phyloP scores from a whole-genome alignment of 92 coral and sea anemone species.

The Desmophyllum pertusum region DNA sequence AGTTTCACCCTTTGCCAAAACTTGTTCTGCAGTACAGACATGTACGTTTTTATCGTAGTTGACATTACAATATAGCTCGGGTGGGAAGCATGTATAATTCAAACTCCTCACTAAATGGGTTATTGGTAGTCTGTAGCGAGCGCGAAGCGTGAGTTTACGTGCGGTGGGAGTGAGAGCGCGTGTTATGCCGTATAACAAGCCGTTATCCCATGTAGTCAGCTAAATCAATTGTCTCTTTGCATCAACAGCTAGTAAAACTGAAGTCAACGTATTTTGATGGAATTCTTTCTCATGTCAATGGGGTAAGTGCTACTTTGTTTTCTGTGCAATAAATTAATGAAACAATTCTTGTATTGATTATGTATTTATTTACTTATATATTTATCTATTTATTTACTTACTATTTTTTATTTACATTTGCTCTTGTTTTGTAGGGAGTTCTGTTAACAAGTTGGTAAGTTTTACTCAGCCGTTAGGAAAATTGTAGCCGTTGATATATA shows the following conservation, averaged over 20 bases:
- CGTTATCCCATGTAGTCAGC: background rate
- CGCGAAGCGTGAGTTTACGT: too few relatives aligned
- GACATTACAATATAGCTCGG: too few relatives aligned
- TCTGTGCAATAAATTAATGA: background rate
- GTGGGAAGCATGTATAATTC: too few relatives aligned
- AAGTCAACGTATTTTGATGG: slow-evolving; percentile 96
- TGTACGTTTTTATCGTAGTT: slow-evolving; percentile 40
- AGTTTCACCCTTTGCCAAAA: slow-evolving; percentile 91
- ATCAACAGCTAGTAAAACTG: slow-evolving; percentile 78
- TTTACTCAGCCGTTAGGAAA: too few relatives aligned
- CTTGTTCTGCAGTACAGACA: slow-evolving; percentile 89
- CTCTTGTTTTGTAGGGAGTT: slow-evolving; percentile 53
- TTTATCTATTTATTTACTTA: too few relatives aligned
- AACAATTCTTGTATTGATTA: background rate
- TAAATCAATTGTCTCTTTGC: background rate
- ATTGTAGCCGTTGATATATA: too few relatives aligned
- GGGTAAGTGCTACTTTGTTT: slow-evolving; percentile 46
- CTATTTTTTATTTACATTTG: too few relatives aligned
- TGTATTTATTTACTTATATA: too few relatives aligned
- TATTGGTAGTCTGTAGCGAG: too few relatives aligned
- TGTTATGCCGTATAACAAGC: background rate
- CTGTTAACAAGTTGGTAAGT: slow-evolving; percentile 66
- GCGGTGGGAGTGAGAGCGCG: background rate
- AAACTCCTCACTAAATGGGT: too few relatives aligned
- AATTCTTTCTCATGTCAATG: slow-evolving; percentile 67